These are phyloP conservation scores for Diaprepes abbreviatus DNA, from an alignment of 2,888 invertebrate species.

Conservation along the genomic window DNA sequence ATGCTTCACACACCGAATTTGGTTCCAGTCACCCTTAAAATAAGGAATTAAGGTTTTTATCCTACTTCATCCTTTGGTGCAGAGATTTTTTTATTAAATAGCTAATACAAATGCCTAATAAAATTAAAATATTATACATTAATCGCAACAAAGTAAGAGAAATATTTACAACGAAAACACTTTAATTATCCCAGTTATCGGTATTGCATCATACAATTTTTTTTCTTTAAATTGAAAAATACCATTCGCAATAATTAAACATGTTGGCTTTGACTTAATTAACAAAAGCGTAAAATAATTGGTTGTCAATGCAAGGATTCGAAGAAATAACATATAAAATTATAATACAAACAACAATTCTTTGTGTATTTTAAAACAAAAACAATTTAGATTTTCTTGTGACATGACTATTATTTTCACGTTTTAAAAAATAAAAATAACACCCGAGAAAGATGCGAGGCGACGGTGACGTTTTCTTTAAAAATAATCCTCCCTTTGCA, in stretches of 20 bases:
- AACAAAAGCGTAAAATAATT: neutral
- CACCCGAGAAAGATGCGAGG: neutral
- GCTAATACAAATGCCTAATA: no score
- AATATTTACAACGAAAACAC: neutral
- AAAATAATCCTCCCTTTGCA: conserved; percentile 2
- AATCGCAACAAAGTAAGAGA: no score
- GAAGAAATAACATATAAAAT: neutral
- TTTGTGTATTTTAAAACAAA: neutral
- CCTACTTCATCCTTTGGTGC: no score
- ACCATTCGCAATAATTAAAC: neutral
- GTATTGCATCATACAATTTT: neutral
- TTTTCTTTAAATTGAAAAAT: neutral
- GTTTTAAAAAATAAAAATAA: neutral
- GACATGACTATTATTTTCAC: neutral
- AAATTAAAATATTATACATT: no score
- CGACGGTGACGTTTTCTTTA: neutral
- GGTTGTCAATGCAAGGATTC: neutral
- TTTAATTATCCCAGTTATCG: neutral
- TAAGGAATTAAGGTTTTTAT: no score
- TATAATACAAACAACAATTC: neutral
- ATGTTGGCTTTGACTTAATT: conserved; percentile 14
- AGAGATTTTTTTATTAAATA: no score
- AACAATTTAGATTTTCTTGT: neutral
- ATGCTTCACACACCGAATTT: no score
- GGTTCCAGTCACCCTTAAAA: no score